Percentiles rank a stretch among this genome's conserved stretches.
These are phyloP conservation scores for Telmatherina bonti DNA, from an alignment of 2,797 vertebrate species.

Conservation along the genomic window DNA sequence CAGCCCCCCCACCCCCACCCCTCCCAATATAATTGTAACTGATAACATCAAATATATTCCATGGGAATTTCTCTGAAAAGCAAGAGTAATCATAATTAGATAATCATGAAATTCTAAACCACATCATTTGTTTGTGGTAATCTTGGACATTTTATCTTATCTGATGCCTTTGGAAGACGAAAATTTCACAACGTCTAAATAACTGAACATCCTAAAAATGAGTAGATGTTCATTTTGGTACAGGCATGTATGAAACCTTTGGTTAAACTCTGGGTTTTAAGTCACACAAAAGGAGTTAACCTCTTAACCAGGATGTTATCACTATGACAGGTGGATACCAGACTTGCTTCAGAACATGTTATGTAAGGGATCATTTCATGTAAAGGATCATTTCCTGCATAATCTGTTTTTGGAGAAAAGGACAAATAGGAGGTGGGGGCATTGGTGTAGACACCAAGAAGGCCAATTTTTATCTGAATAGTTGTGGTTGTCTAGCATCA, in stretches of 20 bases:
- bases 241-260: neutral
- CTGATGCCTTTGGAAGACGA: constrained; percentile 5
- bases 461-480: no score
- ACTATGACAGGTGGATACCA: neutral
- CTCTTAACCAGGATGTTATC: neutral
- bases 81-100: constrained; percentile 10
- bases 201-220: neutral
- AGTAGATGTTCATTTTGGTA: neutral
- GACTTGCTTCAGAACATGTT: neutral
- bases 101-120: constrained; percentile 29
- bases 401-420: no score
- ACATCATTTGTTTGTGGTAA: constrained; percentile 13
- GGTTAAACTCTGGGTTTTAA: neutral
- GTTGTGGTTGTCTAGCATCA: no score
- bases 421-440: no score
- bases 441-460: no score
- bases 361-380: neutral
- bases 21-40: constrained; percentile 15
- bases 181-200: neutral
- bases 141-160: constrained; percentile 10
- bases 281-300: neutral
- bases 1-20: no score
- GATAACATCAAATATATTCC: constrained; percentile 20
- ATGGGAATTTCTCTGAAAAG: constrained; percentile 11
- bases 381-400: neutral